These are phyloP conservation scores for Diploscapter pachys DNA, from an alignment of 1,140 invertebrate species.

Conservation along the genomic window DNA sequence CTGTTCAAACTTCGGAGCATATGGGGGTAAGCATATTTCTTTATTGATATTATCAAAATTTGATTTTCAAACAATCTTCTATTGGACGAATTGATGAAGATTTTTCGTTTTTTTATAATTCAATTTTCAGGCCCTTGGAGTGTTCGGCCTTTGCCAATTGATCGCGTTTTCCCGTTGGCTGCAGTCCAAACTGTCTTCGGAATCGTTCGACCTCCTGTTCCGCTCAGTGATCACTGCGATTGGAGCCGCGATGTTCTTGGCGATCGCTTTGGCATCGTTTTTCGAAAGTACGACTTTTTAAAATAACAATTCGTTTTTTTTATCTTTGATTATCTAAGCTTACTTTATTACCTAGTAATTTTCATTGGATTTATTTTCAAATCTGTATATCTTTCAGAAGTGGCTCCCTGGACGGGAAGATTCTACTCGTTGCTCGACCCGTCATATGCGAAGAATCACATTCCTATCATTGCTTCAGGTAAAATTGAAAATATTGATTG, in stretches of 20 bases:
- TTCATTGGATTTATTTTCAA: constrained; percentile 11
- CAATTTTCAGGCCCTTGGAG: constrained; percentile 67
- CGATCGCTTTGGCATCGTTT: constrained; percentile 60
- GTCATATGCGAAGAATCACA: constrained; percentile 97
- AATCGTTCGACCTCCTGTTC: no score
- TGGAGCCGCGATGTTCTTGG: no score
- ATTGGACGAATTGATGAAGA: not conserved
- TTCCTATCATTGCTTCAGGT: constrained; percentile 88
- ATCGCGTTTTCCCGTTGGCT: no score
- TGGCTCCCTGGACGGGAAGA: constrained; percentile 97
- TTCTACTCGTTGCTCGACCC: constrained; percentile 99
- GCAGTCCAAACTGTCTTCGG: no score
- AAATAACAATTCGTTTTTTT: constrained; percentile 79
- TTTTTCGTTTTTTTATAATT: not conserved
- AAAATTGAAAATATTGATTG: no score
- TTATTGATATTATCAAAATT: not conserved
- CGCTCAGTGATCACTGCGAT: no score
- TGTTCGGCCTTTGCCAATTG: constrained; percentile 70
- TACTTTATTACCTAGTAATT: constrained; percentile 79
- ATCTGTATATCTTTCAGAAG: constrained; percentile 58
- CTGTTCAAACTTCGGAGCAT: constrained; percentile 97
- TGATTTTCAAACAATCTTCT: no score
- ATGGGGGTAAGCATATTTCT: constrained; percentile 72
- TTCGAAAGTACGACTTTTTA: constrained; percentile 69
- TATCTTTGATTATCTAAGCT: constrained; percentile 66